phyloP scores from a whole-genome alignment of 2,113 vertebrate genomes.

The Aspidoscelis tigris region DNA sequence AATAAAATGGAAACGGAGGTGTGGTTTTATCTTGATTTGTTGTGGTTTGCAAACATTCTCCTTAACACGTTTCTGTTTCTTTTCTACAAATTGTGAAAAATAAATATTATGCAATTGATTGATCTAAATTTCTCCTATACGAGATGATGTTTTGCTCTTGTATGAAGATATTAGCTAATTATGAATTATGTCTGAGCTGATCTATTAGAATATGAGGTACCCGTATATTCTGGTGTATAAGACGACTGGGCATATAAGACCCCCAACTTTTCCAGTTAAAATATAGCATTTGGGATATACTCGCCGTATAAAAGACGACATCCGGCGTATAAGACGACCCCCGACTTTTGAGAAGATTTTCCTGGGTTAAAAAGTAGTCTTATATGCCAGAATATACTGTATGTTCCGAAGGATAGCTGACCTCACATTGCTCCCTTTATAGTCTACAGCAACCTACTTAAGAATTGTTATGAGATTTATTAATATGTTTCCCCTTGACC shows the following conservation, averaged over 20 bases:
- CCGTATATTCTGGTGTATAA: too few species aligned
- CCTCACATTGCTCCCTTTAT: not conserved
- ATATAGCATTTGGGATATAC: too few species aligned
- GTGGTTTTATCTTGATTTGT: not conserved
- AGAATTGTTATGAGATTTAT: slow-evolving; percentile 26
- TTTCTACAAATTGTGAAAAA: not conserved
- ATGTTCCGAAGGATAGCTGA: slow-evolving; percentile 1
- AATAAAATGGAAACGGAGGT: not conserved
- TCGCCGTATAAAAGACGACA: too few species aligned
- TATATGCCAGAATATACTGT: too few species aligned
- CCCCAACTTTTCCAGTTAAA: too few species aligned
- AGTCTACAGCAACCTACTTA: slow-evolving; percentile 5
- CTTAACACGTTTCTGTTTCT: not conserved
- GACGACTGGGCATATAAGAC: too few species aligned
- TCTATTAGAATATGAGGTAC: not conserved
- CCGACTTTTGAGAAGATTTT: too few species aligned
- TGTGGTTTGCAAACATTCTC: slow-evolving; percentile 23
- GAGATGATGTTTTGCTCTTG: not conserved
- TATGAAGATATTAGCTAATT: slow-evolving; percentile 3
- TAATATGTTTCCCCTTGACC: not conserved
- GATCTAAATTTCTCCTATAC: not conserved
- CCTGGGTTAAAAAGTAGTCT: too few species aligned
- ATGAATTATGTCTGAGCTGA: not conserved
- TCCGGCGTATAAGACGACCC: too few species aligned
- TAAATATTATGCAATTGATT: not conserved